Conservation (phyloP, 1,140 invertebrate genomes). For the Drosophila grimshawi region DNA sequence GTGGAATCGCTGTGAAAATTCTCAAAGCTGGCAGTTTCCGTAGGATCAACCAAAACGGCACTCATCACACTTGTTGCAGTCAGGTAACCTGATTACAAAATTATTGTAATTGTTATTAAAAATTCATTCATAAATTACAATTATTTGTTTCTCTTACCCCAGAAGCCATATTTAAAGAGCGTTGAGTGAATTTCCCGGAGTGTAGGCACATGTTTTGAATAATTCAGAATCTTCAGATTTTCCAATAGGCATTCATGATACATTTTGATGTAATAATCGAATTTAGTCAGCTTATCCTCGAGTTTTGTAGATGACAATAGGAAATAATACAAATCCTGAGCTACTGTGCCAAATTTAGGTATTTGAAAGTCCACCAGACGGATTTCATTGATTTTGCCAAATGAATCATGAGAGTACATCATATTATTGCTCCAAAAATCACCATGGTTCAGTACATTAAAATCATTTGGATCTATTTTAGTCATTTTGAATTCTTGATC, state of each 20-base stretch:
- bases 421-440: slow-evolving; percentile 85
- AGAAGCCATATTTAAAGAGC: no score
- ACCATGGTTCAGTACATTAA: slow-evolving; percentile 87
- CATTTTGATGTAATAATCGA: slow-evolving; percentile 71
- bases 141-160: background rate
- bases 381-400: slow-evolving; percentile 65
- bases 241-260: slow-evolving; percentile 65
- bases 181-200: no score
- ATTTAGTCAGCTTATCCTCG: slow-evolving; percentile 72
- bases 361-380: slow-evolving; percentile 67
- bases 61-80: slow-evolving; percentile 43
- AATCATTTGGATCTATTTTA: slow-evolving; percentile 80
- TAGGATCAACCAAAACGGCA: slow-evolving; percentile 45
- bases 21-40: slow-evolving; percentile 35
- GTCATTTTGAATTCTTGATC: slow-evolving; percentile 13
- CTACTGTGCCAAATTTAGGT: slow-evolving; percentile 60
- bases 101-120: background rate
- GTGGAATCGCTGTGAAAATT: slow-evolving; percentile 34
- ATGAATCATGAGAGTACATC: slow-evolving; percentile 82
- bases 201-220: slow-evolving; percentile 69
- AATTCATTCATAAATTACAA: background rate
- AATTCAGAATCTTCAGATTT: slow-evolving; percentile 62
- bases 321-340: slow-evolving; percentile 65
- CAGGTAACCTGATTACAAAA: slow-evolving; percentile 15
- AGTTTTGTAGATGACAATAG: slow-evolving; percentile 67